These are phyloP conservation scores for Romanomermis culicivorax DNA, from an alignment of 2,888 invertebrate genomes.

Conservation along the genomic window DNA sequence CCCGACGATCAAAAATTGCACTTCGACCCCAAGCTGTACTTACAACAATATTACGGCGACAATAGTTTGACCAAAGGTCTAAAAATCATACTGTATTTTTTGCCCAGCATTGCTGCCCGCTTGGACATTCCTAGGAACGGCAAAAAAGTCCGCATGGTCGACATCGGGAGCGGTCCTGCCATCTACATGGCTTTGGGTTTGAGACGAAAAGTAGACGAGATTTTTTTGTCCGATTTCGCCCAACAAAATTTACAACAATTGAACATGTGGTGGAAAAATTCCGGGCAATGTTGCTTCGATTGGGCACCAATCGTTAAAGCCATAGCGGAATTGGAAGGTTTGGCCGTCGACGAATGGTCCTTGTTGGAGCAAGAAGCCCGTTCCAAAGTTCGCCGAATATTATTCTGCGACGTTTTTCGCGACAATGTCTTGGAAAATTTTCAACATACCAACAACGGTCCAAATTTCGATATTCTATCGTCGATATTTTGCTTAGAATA, in stretches of 20 bases:
- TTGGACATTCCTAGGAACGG: not conserved
- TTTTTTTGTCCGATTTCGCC: conserved; percentile 9
- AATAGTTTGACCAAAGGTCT: conserved; percentile 9
- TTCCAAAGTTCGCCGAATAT: not conserved
- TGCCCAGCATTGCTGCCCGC: conserved; percentile 6
- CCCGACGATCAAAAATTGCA: not conserved
- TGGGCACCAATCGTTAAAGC: conserved; percentile 6
- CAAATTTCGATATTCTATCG: conserved; percentile 7
- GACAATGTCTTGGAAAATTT: not conserved
- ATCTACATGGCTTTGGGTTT: conserved; percentile 6
- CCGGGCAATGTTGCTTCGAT: not conserved
- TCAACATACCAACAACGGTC: not conserved
- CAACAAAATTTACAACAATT: conserved; percentile 3
- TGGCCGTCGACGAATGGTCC: not conserved
- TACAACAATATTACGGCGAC: not conserved
- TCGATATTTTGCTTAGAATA: conserved; percentile 7
- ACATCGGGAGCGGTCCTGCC: conserved; percentile 9
- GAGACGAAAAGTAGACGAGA: conserved; percentile 1
- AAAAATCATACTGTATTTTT: conserved; percentile 15
- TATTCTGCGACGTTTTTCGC: conserved; percentile 3
- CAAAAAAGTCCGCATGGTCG: not conserved
- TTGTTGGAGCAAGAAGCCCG: conserved; percentile 2
- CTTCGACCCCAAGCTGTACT: not conserved
- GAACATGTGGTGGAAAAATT: not conserved
- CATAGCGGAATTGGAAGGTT: conserved; percentile 2